Evolutionary conservation across 2,888 invertebrate genomes (phyloP).

Genomic region (Megaustenia siamemsis): DNA sequence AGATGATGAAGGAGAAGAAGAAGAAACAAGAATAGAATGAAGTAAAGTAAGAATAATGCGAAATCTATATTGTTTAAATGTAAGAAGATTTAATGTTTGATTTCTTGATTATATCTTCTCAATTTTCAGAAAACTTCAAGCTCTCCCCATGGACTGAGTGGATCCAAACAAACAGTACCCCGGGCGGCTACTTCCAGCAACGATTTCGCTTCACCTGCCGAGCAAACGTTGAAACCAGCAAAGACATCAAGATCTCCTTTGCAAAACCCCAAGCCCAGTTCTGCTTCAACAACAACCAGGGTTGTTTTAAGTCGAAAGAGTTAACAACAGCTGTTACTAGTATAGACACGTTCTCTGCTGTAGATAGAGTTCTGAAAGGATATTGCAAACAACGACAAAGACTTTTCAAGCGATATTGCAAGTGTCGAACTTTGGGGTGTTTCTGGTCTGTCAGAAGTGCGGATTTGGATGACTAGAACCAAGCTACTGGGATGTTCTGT

Average conservation of each 20-base stretch:
- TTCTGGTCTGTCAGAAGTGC: constrained; percentile 76
- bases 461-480: constrained; percentile 66
- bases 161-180: constrained; percentile 81
- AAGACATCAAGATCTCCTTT: constrained; percentile 85
- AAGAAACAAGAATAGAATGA: no score
- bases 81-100: no score
- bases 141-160: constrained; percentile 89
- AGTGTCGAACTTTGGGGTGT: constrained; percentile 76
- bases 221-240: constrained; percentile 87
- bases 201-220: constrained; percentile 89
- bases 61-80: no score
- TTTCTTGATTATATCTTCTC: background rate
- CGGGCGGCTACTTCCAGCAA: constrained; percentile 86
- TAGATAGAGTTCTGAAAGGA: constrained; percentile 71
- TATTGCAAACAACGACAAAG: constrained; percentile 71
- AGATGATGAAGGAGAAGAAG: background rate
- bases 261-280: constrained; percentile 90
- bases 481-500: constrained; percentile 60
- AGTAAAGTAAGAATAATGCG: no score
- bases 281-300: constrained; percentile 85
- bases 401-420: constrained; percentile 75
- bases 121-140: constrained; percentile 84
- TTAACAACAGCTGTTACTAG: constrained; percentile 63
- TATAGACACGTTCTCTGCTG: constrained; percentile 71
- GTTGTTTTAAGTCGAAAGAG: constrained; percentile 81